Evolutionary conservation across 2,113 vertebrate species (phyloP).

Genomic region (Aptenodytes forsteri): DNA sequence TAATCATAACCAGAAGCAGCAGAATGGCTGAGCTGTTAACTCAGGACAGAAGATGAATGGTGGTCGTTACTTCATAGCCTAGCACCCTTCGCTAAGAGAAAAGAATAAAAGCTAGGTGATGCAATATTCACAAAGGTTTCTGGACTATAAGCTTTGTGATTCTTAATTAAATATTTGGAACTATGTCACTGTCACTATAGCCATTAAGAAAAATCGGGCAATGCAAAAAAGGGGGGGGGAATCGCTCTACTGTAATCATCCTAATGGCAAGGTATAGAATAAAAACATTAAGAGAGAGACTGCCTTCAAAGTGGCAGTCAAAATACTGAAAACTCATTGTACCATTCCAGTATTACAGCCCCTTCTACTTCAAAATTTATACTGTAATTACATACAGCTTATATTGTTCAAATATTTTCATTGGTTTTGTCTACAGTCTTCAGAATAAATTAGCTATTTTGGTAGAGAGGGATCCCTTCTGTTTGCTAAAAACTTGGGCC

Average conservation of each 20-base stretch:
- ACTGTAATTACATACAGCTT: neutral
- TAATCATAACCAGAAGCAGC: neutral
- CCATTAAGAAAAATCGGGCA: neutral
- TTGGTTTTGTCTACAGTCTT: neutral
- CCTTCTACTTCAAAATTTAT: neutral
- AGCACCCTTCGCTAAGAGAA: accelerated
- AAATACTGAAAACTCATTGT: neutral
- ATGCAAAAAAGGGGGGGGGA: neutral
- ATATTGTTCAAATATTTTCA: neutral
- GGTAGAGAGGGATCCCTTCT: neutral
- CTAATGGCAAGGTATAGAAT: neutral
- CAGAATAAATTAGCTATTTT: neutral
- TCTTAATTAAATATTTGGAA: neutral
- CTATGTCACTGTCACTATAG: neutral
- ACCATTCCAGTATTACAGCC: neutral
- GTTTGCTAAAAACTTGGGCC: neutral
- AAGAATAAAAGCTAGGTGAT: neutral
- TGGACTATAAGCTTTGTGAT: neutral
- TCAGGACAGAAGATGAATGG: neutral
- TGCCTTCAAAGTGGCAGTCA: neutral
- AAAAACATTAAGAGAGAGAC: neutral
- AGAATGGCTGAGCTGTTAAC: neutral
- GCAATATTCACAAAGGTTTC: neutral
- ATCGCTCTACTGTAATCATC: neutral
- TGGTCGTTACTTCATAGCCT: neutral